These are phyloP conservation scores for Urechis unicinctus DNA, from an alignment of 2,888 invertebrate species.

Conservation along the genomic window DNA sequence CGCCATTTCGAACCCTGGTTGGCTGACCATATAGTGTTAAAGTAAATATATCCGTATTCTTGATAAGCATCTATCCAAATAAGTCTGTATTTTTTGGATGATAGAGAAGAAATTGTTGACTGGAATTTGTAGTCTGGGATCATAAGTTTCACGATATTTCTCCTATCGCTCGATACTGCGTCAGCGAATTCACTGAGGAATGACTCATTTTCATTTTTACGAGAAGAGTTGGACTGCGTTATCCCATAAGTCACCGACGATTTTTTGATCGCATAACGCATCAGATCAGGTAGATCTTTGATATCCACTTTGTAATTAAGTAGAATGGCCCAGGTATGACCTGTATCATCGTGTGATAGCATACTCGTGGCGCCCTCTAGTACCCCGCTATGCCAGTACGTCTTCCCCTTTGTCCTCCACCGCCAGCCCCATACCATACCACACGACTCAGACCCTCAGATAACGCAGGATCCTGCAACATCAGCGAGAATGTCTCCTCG, in stretches of 20 bases:
- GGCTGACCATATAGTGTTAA: slow-evolving; percentile 30
- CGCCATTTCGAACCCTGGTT: slow-evolving; percentile 15
- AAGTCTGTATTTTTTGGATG: slow-evolving; percentile 12
- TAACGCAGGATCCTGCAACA: slow-evolving; percentile 10
- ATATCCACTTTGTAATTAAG: slow-evolving; percentile 26
- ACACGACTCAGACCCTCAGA: not conserved
- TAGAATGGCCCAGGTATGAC: slow-evolving; percentile 36
- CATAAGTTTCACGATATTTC: slow-evolving; percentile 14
- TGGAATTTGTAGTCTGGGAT: slow-evolving; percentile 18
- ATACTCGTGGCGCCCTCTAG: slow-evolving; percentile 43
- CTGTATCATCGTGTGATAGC: slow-evolving; percentile 29
- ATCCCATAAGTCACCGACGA: slow-evolving; percentile 6
- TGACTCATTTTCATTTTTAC: not conserved
- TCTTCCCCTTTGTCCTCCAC: slow-evolving; percentile 12
- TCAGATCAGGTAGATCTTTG: slow-evolving; percentile 19
- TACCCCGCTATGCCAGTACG: slow-evolving; percentile 41
- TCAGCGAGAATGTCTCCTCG: slow-evolving; percentile 8
- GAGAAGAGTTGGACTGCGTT: not conserved
- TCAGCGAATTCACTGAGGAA: slow-evolving; percentile 2
- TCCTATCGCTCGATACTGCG: slow-evolving; percentile 10
- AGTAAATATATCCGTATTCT: slow-evolving; percentile 17
- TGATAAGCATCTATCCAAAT: slow-evolving; percentile 18
- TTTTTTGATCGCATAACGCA: slow-evolving; percentile 16
- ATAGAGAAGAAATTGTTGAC: slow-evolving; percentile 8
- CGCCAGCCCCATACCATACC: slow-evolving; percentile 27